Evolutionary conservation across 2,113 vertebrate species (phyloP), one percentile per base, ranked within the genome.

Genomic region (Pangasianodon hypophthalmus): DNA sequence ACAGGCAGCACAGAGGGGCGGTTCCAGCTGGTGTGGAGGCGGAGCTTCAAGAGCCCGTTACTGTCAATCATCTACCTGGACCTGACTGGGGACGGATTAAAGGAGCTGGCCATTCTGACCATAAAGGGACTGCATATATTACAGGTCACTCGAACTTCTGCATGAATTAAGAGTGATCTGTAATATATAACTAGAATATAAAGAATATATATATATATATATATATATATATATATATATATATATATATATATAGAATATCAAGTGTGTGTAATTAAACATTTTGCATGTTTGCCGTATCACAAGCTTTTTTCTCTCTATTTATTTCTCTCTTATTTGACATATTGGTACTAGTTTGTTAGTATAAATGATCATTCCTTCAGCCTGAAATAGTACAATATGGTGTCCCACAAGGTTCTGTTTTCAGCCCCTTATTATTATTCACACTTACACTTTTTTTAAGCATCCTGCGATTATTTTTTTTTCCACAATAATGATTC

Each of bases 91-190:
- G 98, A 98, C 0, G 97, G 97, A 3, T 90, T 98, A 46, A 95
- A 91, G 64, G 98, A 98, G 92, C 94, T 98, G 37, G 97, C 97
- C 0, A 95, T 98, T 73, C 96, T 98, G 54, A 97, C 97, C 0
- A 94, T 98, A 41, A 98, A 97, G 91, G 98, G 98, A 10, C 94
- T 98, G 85, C 97, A 98, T 79, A 96, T 98, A 88, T 91, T 98
- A 90, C 97, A 98, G 97, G 97, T 98, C 19, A 69, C 48, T 46
- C 1, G 21, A 29, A 4, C 6, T 71, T 24, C 19, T 79, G 79
- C 3, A 52, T 54, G 71, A 24, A 32, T 69, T 32, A 37, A 37
- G 37, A 37, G 37, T 37, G 37, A 37, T 1, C 37, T 37, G 37
- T 37, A 37, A 37, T 37, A 37, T 37, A 37, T 37, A 37, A 37